These are phyloP conservation scores for Eledona agricola DNA, from an alignment of 2,888 invertebrate genomes.

Conservation along the genomic window DNA sequence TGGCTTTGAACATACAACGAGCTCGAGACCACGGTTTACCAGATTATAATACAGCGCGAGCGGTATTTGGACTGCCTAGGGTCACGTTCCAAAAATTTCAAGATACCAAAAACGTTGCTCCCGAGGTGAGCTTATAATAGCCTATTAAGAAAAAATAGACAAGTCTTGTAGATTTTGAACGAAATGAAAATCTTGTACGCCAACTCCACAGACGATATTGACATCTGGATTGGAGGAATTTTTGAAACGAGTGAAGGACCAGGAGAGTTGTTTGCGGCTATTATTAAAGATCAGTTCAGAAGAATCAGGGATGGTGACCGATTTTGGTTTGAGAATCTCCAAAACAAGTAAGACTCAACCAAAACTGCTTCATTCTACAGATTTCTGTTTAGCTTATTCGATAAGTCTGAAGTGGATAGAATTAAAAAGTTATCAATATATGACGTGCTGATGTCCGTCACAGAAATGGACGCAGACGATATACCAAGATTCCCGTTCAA, in stretches of 20 bases:
- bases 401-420: constrained; percentile 58
- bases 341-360: constrained; percentile 56
- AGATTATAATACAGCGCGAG: constrained; percentile 69
- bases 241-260: constrained; percentile 65
- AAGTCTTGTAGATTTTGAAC: constrained; percentile 4
- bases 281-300: constrained; percentile 67
- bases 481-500: constrained; percentile 64
- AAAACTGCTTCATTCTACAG: too few relatives aligned
- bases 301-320: constrained; percentile 67
- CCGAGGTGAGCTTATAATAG: too few relatives aligned
- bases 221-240: constrained; percentile 68
- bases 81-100: too few relatives aligned
- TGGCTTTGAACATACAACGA: constrained; percentile 69
- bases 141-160: constrained; percentile 1
- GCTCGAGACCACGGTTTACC: constrained; percentile 68
- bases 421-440: constrained; percentile 63
- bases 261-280: constrained; percentile 64
- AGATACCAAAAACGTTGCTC: too few relatives aligned
- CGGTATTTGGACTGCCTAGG: constrained; percentile 61
- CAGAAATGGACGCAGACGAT: constrained; percentile 62
- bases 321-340: constrained; percentile 68
- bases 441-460: constrained; percentile 64
- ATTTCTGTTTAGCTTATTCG: constrained; percentile 67
- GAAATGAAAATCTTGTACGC: constrained; percentile 56
- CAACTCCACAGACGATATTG: constrained; percentile 62